phyloP scores from a whole-genome alignment of 2,113 vertebrate genomes.

The Scomber scombrus region DNA sequence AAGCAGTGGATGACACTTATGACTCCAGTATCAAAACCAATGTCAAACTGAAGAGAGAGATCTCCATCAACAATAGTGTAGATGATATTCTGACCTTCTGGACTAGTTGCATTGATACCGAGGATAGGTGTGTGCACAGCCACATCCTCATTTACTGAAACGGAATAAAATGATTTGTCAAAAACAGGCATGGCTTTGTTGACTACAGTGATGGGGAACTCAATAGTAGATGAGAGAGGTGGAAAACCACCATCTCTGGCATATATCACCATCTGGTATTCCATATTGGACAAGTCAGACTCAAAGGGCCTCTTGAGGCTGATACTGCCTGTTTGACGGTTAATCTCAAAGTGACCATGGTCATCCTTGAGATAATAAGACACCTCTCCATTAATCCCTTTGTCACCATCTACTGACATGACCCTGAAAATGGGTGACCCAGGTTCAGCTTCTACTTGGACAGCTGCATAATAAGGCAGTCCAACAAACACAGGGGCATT shows the following conservation, averaged over 20 bases:
- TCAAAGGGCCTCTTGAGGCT: conserved; percentile 92
- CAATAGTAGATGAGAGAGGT: conserved; percentile 87
- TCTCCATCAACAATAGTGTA: conserved; percentile 97
- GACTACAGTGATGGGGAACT: conserved; percentile 95
- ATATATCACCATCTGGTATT: conserved; percentile 91
- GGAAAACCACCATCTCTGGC: conserved; percentile 93
- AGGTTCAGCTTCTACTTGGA: conserved; percentile 95
- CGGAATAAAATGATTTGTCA: conserved; percentile 94
- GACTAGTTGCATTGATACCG: conserved; percentile 95
- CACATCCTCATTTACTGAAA: conserved; percentile 92
- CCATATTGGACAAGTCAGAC: conserved; percentile 94
- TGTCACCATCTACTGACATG: conserved; percentile 93
- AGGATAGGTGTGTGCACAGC: conserved; percentile 91
- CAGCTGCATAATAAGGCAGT: conserved; percentile 97
- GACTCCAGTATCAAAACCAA: conserved; percentile 97
- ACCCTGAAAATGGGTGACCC: conserved; percentile 92
- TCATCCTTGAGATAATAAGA: conserved; percentile 92
- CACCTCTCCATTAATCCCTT: conserved; percentile 93
- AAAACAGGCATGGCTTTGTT: conserved; percentile 99
- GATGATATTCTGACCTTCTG: conserved; percentile 95
- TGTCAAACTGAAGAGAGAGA: conserved; percentile 91
- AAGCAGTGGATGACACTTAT: conserved; percentile 91
- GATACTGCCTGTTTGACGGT: conserved; percentile 88
- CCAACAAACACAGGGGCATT: conserved; percentile 94
- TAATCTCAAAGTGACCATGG: conserved; percentile 96